phyloP scores from a whole-genome alignment of 2,888 invertebrate species.

The Mactromeris polynyma region DNA sequence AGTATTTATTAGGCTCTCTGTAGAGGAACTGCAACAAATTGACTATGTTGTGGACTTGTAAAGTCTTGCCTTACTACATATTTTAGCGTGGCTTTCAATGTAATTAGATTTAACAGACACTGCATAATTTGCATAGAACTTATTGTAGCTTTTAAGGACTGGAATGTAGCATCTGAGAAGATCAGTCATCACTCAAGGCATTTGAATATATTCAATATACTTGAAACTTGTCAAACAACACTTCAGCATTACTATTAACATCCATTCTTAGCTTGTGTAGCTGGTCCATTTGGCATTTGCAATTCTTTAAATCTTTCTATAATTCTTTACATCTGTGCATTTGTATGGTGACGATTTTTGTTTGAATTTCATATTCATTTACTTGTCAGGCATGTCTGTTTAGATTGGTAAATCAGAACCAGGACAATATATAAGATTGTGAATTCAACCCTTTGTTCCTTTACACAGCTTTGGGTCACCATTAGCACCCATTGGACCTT shows the following conservation, averaged over 20 bases:
- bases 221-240: neutral
- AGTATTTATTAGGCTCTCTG: neutral
- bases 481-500: neutral
- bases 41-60: neutral
- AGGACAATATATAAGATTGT: no score
- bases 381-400: no score
- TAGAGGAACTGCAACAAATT: neutral
- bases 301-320: no score
- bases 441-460: no score
- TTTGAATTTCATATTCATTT: no score
- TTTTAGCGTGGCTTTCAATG: neutral
- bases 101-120: neutral
- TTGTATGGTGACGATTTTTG: no score
- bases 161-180: neutral
- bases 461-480: neutral
- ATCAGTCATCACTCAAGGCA: neutral
- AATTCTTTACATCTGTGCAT: no score
- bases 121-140: neutral
- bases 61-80: neutral
- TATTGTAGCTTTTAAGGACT: neutral
- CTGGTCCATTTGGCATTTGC: no score
- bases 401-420: no score
- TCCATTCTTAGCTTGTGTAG: no score
- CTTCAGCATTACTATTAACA: neutral
- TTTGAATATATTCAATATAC: neutral